Percentiles rank a stretch among this genome's conserved stretches.
phyloP scores from a whole-genome alignment of 1,140 invertebrate species.

The Eumeta japonica region DNA sequence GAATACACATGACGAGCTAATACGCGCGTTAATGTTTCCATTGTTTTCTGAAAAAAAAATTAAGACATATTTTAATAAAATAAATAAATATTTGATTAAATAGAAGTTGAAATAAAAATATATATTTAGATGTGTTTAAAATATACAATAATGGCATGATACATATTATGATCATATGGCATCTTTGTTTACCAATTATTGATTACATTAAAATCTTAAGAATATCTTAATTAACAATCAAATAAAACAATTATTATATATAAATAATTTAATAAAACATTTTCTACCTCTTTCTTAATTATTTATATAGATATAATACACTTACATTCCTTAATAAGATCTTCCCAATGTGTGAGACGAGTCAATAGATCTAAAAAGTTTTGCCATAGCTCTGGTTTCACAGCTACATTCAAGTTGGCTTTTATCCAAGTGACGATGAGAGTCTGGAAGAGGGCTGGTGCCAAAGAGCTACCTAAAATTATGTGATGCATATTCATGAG shows the following conservation, averaged over 20 bases:
- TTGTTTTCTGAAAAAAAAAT: conserved; percentile 76
- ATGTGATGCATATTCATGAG: conserved; percentile 73
- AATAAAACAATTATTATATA: neutral
- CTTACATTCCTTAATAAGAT: conserved; percentile 93
- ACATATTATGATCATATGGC: neutral
- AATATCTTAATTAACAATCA: neutral
- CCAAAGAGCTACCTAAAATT: conserved; percentile 74
- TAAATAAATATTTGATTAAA: too few relatives aligned
- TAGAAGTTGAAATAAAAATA: too few relatives aligned
- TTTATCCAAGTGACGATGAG: conserved; percentile 98
- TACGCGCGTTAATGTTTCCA: conserved; percentile 91
- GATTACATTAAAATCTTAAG: neutral
- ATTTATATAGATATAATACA: conserved; percentile 14
- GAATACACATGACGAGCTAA: conserved; percentile 91
- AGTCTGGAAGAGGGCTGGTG: conserved; percentile 92
- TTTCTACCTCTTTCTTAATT: neutral
- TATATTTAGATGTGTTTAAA: too few relatives aligned
- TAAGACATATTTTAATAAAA: neutral
- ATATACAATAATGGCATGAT: too few relatives aligned
- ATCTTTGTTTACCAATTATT: neutral
- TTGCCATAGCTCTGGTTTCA: conserved; percentile 89
- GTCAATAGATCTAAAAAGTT: conserved; percentile 87
- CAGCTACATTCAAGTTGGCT: conserved; percentile 91
- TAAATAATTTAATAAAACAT: neutral
- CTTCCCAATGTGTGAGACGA: conserved; percentile 90